Conservation (phyloP, 1,140 invertebrate species). For the Bombus vancouverensis region DNA sequence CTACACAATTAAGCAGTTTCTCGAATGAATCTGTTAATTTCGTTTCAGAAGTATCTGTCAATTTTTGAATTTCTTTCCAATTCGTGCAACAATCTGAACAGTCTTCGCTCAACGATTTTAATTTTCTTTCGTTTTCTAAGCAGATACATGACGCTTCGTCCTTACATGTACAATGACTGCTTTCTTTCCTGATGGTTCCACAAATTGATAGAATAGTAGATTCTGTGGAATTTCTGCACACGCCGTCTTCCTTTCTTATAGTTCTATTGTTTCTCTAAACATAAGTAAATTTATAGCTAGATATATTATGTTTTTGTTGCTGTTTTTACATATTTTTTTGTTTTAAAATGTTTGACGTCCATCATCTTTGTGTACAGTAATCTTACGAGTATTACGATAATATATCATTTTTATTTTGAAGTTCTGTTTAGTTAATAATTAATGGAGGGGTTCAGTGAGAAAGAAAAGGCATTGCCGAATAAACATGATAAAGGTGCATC, state of each 20-base stretch:
- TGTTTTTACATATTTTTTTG: neutral
- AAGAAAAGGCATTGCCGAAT: too few relatives aligned
- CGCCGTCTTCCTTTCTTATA: neutral
- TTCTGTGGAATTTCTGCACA: neutral
- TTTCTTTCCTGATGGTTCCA: neutral
- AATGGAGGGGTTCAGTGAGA: too few relatives aligned
- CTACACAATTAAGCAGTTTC: neutral
- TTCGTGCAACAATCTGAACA: neutral
- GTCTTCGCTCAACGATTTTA: too few relatives aligned
- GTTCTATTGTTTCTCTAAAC: neutral
- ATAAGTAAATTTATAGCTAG: neutral
- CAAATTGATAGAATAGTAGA: conserved; percentile 1
- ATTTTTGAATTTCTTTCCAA: neutral
- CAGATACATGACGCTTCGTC: neutral
- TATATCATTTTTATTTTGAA: too few relatives aligned
- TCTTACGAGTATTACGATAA: neutral
- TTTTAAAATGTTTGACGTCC: neutral
- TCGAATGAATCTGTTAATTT: neutral
- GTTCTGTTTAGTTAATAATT: too few relatives aligned
- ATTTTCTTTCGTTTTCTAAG: neutral
- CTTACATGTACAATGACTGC: neutral
- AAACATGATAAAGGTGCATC: too few relatives aligned
- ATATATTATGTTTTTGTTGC: neutral
- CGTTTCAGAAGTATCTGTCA: neutral
- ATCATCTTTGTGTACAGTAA: neutral